phyloP scores from a whole-genome alignment of 2,797 vertebrate genomes.

The Dryobates pubescens region DNA sequence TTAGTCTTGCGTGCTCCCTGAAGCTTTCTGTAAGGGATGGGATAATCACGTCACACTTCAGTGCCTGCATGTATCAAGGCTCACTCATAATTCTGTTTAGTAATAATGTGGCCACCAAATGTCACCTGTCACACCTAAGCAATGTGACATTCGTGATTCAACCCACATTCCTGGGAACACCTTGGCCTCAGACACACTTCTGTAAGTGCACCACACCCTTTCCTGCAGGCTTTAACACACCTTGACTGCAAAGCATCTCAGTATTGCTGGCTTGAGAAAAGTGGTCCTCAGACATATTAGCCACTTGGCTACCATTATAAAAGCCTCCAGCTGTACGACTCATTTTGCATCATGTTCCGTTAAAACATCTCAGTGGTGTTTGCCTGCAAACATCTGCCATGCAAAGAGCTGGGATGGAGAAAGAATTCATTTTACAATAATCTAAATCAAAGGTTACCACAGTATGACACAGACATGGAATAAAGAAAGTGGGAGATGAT shows the following conservation, averaged over 20 bases:
- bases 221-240: slow-evolving; percentile 6
- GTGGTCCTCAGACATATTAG: background rate
- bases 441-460: background rate
- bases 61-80: background rate
- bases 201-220: background rate
- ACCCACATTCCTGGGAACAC: slow-evolving; percentile 1
- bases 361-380: background rate
- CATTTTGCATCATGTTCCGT: background rate
- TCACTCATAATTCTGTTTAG: background rate
- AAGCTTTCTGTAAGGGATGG: background rate
- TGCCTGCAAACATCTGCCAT: background rate
- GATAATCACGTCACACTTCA: background rate
- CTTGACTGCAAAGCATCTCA: background rate
- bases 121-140: slow-evolving; percentile 22
- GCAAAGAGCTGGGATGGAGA: background rate
- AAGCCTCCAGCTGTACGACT: background rate
- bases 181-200: slow-evolving; percentile 9
- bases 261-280: background rate
- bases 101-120: background rate
- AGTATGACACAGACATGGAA: background rate
- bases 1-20: background rate
- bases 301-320: background rate
- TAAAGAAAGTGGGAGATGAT: background rate
- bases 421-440: background rate
- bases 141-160: slow-evolving; percentile 48